phyloP scores from a whole-genome alignment of 2,797 vertebrate genomes.

The Cichlasoma orientale region DNA sequence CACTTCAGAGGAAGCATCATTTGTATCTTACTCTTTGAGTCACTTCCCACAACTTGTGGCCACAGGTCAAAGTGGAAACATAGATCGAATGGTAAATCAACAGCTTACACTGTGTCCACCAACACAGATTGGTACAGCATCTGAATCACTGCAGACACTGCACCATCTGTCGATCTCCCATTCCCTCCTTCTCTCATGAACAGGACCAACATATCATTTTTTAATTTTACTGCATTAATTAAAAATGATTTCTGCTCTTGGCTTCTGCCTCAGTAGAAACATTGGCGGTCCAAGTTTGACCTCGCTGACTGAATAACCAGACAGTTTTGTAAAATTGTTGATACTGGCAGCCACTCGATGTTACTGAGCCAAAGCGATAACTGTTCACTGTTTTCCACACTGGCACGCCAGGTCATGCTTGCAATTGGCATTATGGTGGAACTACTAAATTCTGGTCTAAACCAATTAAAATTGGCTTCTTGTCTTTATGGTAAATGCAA shows the following conservation, averaged over 20 bases:
- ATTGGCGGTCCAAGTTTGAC: neutral
- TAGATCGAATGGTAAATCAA: too few relatives aligned
- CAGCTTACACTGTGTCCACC: too few relatives aligned
- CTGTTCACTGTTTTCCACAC: neutral
- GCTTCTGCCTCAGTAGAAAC: neutral
- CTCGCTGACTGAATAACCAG: neutral
- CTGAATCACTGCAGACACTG: too few relatives aligned
- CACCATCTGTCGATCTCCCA: too few relatives aligned
- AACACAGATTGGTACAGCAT: too few relatives aligned
- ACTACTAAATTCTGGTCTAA: neutral
- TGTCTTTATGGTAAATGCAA: neutral
- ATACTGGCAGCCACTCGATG: neutral
- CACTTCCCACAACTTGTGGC: too few relatives aligned
- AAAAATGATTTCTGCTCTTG: neutral
- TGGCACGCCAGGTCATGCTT: neutral
- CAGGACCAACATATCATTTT: too few relatives aligned
- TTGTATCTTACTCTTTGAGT: too few relatives aligned
- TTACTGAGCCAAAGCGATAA: neutral
- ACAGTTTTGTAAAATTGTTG: constrained; percentile 2
- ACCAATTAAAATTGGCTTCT: too few relatives aligned
- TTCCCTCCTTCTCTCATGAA: too few relatives aligned
- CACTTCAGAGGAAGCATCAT: too few relatives aligned
- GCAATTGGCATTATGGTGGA: neutral
- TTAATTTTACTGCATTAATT: neutral
- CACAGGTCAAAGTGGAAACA: too few relatives aligned